phyloP scores from a whole-genome alignment of 2,113 vertebrate species.

The Dendrocopos noguchii region DNA sequence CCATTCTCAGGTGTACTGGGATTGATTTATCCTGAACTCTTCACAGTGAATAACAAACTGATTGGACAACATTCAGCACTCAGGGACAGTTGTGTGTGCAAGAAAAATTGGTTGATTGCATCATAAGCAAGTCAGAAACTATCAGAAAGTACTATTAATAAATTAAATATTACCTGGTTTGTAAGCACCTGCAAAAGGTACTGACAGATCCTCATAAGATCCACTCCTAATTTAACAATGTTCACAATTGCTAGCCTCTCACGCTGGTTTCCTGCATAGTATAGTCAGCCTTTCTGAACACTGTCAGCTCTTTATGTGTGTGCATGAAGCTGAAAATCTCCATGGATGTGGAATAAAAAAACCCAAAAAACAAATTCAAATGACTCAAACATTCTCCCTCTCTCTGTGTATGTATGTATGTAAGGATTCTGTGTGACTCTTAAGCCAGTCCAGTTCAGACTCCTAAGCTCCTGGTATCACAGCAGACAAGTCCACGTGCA shows the following conservation, averaged over 20 bases:
- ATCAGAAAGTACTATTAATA: background rate
- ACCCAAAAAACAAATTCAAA: background rate
- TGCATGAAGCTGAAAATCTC: background rate
- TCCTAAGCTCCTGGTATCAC: background rate
- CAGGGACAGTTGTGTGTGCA: background rate
- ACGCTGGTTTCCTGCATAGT: background rate
- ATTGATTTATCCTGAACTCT: background rate
- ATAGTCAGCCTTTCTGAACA: background rate
- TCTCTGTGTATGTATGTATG: background rate
- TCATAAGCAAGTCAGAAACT: background rate
- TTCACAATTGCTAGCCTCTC: background rate
- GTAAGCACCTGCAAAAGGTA: background rate
- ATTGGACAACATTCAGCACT: background rate
- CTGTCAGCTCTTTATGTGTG: background rate
- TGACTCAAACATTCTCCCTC: background rate
- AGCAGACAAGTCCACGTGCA: fast-evolving
- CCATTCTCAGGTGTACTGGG: background rate
- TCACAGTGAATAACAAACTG: background rate
- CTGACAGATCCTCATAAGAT: background rate
- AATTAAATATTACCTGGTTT: background rate
- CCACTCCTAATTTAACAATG: background rate
- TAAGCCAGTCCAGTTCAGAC: background rate
- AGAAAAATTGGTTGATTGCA: background rate
- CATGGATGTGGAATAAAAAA: background rate
- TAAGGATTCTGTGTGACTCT: background rate